A percentile compares a stretch with the other conserved stretches of the same genome.
Evolutionary conservation across 92 coral and sea anemone species (phyloP).

Genomic region (Phymanthus crucifer): DNA sequence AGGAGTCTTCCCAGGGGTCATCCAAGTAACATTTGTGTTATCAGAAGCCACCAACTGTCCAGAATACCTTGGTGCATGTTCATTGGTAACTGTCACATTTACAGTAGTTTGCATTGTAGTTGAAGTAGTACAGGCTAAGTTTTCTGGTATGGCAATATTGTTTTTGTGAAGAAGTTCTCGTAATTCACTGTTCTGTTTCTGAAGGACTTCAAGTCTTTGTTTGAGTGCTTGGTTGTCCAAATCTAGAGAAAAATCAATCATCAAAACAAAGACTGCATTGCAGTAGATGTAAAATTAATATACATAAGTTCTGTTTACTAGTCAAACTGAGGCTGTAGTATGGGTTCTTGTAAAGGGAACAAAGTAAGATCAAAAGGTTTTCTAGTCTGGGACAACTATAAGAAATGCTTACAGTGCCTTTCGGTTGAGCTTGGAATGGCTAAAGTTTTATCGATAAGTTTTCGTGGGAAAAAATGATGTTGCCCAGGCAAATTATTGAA

Average conservation of each 20-base stretch:
- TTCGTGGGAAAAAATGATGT: too few relatives aligned
- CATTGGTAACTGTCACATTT: neutral
- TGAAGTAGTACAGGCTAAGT: neutral
- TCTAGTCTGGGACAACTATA: too few relatives aligned
- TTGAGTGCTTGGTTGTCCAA: conserved; percentile 60
- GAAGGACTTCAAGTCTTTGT: conserved; percentile 47
- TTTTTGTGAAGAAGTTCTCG: conserved; percentile 52
- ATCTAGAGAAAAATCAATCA: conserved; percentile 44
- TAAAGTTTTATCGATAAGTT: too few relatives aligned
- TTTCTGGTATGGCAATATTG: conserved; percentile 52
- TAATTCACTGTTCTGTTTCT: conserved; percentile 52
- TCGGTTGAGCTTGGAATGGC: too few relatives aligned
- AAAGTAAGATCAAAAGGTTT: too few relatives aligned
- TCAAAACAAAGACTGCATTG: neutral
- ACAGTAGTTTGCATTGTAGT: neutral
- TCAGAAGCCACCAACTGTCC: neutral
- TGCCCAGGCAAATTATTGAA: too few relatives aligned
- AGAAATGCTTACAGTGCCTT: too few relatives aligned
- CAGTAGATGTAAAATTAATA: neutral
- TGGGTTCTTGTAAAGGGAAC: too few relatives aligned
- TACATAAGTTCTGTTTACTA: too few relatives aligned
- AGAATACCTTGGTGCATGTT: neutral
- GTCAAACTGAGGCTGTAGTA: too few relatives aligned
- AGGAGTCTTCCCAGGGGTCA: conserved; percentile 25
- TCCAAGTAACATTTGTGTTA: conserved; percentile 46